Evolutionary conservation across 1,140 invertebrate genomes (phyloP).

Genomic region (Penaeus vannamei): DNA sequence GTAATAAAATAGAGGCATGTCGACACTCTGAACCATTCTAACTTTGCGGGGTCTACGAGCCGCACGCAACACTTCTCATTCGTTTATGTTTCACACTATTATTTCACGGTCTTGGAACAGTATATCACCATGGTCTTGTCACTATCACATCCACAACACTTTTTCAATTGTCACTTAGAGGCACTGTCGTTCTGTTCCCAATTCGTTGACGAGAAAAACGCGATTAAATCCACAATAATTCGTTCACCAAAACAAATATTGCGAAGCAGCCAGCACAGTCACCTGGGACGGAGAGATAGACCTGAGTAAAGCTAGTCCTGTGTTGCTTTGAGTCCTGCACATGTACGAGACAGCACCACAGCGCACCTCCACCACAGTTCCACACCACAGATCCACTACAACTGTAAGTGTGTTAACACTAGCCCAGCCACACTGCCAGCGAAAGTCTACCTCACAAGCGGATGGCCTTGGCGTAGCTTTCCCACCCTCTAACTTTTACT

Average conservation of each 20-base stretch:
- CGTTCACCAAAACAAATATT: too few relatives aligned
- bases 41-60: constrained; percentile 2
- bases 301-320: too few relatives aligned
- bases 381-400: constrained; percentile 60
- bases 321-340: not conserved
- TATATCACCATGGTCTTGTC: too few relatives aligned
- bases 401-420: constrained; percentile 45
- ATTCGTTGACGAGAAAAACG: not conserved
- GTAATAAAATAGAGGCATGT: constrained; percentile 61
- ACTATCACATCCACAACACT: too few relatives aligned
- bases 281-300: too few relatives aligned
- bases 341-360: constrained; percentile 14
- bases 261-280: too few relatives aligned
- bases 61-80: too few relatives aligned
- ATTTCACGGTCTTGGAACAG: not conserved
- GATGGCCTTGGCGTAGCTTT: constrained; percentile 59
- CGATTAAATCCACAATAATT: not conserved
- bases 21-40: constrained; percentile 63
- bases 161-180: constrained; percentile 6
- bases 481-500: constrained; percentile 61
- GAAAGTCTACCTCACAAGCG: constrained; percentile 57
- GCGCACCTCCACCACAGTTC: constrained; percentile 54
- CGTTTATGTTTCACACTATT: not conserved
- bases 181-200: not conserved
- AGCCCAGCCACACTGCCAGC: constrained; percentile 58